Percentiles rank a stretch among this genome's conserved stretches.
Conservation (phyloP, 2,797 vertebrate genomes). For the Intellagama lesueurii region DNA sequence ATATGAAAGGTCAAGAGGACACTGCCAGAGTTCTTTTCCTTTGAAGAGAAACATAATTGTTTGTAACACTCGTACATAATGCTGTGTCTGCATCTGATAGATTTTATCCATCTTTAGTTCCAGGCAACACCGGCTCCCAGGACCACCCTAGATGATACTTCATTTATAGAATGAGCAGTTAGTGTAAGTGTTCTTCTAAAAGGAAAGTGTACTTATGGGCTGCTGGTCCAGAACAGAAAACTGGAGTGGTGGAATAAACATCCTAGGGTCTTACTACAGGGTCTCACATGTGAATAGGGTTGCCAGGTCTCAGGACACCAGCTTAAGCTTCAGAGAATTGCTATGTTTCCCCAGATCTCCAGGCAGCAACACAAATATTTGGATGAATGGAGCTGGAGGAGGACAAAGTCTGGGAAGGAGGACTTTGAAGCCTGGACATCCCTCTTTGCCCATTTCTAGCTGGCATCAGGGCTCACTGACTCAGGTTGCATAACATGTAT, state of each 20-base stretch:
- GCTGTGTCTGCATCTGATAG: slow-evolving; percentile 29
- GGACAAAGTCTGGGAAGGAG: too few species aligned
- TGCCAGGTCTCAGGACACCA: too few species aligned
- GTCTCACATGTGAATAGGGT: not conserved
- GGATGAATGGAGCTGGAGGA: too few species aligned
- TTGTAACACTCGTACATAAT: slow-evolving; percentile 34
- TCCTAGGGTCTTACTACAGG: not conserved
- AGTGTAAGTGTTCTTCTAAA: not conserved
- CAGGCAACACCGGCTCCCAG: not conserved
- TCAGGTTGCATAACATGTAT: too few species aligned
- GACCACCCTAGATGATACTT: too few species aligned
- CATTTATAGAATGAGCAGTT: not conserved
- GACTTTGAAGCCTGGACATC: too few species aligned
- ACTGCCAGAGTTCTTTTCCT: slow-evolving; percentile 52
- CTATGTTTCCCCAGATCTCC: too few species aligned
- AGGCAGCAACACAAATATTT: too few species aligned
- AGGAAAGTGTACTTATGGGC: not conserved
- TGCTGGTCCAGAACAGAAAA: not conserved
- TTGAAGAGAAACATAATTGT: slow-evolving; percentile 54
- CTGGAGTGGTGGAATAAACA: not conserved
- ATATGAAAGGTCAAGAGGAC: slow-evolving; percentile 14
- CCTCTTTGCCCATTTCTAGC: too few species aligned
- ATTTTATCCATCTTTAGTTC: not conserved
- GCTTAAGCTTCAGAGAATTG: too few species aligned
- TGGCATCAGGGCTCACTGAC: too few species aligned